phyloP scores from a whole-genome alignment of 2,113 vertebrate species.

The Takifugu bimaculatus region DNA sequence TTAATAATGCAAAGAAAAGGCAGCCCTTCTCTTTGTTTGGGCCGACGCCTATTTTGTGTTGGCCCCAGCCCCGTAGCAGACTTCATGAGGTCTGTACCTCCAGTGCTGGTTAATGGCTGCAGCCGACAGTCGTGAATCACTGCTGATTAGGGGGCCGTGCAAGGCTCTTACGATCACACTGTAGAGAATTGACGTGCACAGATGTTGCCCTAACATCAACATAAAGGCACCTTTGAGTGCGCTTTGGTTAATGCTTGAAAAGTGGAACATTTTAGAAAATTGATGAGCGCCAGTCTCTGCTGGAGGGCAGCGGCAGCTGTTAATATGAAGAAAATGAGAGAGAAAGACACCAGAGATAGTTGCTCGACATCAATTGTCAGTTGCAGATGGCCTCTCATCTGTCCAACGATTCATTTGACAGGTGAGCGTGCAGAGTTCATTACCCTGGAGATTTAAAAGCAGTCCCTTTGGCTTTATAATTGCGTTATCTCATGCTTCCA shows the following conservation, averaged over 20 bases:
- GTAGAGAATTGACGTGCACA: constrained; percentile 29
- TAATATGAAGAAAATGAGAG: constrained; percentile 24
- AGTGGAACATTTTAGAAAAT: constrained; percentile 5
- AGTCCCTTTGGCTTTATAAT: constrained; percentile 45
- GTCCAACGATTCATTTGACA: constrained; percentile 44
- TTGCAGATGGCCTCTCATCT: constrained; percentile 50
- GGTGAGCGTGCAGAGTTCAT: constrained; percentile 33
- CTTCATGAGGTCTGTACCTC: constrained; percentile 28
- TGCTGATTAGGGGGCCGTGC: constrained; percentile 31
- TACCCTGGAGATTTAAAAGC: constrained; percentile 44
- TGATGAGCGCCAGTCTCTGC: not conserved
- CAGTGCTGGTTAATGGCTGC: constrained; percentile 35
- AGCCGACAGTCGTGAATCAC: constrained; percentile 32
- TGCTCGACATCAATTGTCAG: constrained; percentile 9
- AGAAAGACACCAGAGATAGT: constrained; percentile 12
- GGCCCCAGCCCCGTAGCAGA: constrained; percentile 17
- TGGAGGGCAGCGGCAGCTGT: constrained; percentile 46
- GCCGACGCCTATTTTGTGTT: constrained; percentile 32
- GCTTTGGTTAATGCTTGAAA: constrained; percentile 43
- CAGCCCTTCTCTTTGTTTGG: constrained; percentile 36
- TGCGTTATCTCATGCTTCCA: constrained; percentile 53
- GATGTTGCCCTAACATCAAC: constrained; percentile 23
- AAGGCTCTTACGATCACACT: constrained; percentile 20
- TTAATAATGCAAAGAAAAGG: constrained; percentile 67
- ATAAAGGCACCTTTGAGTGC: constrained; percentile 21